Percentiles rank a stretch among this genome's conserved stretches.
These are phyloP conservation scores for Sinocyclocheilus grahami DNA, from an alignment of 2,113 vertebrate genomes.

Conservation along the genomic window DNA sequence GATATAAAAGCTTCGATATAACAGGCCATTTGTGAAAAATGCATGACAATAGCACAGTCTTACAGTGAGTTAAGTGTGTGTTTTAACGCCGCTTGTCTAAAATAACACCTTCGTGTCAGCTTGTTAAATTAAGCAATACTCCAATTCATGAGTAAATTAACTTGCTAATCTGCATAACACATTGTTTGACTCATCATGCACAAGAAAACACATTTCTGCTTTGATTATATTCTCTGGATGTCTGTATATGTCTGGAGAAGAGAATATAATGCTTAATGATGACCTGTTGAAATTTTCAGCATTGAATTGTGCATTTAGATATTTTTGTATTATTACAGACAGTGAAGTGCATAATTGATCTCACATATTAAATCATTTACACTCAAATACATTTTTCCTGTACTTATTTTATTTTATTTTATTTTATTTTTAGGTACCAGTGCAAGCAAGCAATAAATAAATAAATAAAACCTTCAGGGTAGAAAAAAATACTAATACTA, in stretches of 20 bases:
- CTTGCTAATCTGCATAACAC: too few relatives aligned
- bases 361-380: neutral
- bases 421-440: too few relatives aligned
- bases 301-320: too few relatives aligned
- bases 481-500: too few relatives aligned
- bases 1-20: neutral
- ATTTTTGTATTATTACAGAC: too few relatives aligned
- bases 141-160: neutral
- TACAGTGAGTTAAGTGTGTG: neutral
- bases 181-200: too few relatives aligned
- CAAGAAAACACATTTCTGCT: neutral
- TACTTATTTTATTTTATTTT: too few relatives aligned
- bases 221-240: neutral
- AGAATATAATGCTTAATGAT: too few relatives aligned
- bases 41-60: neutral
- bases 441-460: too few relatives aligned
- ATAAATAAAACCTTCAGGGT: too few relatives aligned
- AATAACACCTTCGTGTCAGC: neutral
- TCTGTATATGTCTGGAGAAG: neutral
- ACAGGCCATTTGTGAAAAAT: neutral
- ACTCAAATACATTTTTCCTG: neutral
- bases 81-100: neutral
- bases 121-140: neutral
- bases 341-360: too few relatives aligned
- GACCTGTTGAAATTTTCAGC: too few relatives aligned